Evolutionary conservation across 2,797 vertebrate genomes (phyloP).

Genomic region (Xerus rutilus): DNA sequence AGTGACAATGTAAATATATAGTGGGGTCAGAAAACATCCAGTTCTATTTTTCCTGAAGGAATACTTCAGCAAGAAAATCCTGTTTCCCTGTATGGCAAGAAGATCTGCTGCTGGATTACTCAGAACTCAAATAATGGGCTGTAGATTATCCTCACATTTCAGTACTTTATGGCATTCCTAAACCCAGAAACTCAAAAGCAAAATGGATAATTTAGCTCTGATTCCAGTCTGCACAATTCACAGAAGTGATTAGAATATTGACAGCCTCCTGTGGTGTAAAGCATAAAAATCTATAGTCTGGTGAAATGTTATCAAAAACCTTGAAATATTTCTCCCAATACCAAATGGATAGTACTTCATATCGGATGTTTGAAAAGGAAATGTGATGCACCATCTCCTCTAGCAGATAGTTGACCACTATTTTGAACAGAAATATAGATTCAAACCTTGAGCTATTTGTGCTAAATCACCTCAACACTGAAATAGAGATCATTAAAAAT

Average conservation of each 20-base stretch:
- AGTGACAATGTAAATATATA: background rate
- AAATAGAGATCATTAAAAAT: background rate
- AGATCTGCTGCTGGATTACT: background rate
- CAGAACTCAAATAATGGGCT: background rate
- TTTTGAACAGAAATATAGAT: background rate
- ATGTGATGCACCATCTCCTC: background rate
- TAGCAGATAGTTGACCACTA: background rate
- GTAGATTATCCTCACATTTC: background rate
- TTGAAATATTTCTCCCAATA: constrained; percentile 35
- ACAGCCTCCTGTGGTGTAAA: background rate
- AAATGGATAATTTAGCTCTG: background rate
- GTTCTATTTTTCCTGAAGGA: background rate
- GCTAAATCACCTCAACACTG: background rate
- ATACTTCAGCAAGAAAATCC: background rate
- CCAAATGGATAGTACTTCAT: background rate
- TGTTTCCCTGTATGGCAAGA: background rate
- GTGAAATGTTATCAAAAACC: background rate
- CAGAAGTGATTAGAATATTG: background rate
- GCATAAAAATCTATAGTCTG: background rate
- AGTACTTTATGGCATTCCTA: background rate
- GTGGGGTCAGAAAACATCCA: background rate
- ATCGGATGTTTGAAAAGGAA: background rate
- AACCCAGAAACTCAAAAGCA: background rate
- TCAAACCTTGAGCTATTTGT: constrained; percentile 10
- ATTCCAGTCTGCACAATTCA: background rate